A percentile compares a stretch with the other conserved stretches of the same genome.
Conservation (phyloP, 2,888 invertebrate species). For the Chymomyza fuscimana region DNA sequence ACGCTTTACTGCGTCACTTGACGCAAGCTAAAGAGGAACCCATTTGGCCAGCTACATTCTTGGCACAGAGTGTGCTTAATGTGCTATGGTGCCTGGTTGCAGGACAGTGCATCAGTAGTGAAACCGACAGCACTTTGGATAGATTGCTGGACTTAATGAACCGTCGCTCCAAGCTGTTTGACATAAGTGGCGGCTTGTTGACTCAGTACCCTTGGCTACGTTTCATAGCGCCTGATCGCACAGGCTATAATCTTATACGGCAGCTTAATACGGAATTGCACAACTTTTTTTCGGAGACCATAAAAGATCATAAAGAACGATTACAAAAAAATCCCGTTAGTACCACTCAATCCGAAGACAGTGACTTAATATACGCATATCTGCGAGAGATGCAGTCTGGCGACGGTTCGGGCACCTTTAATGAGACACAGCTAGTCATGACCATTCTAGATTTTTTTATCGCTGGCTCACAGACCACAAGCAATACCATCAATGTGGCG, state of each 20-base stretch:
- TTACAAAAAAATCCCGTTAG: constrained; percentile 74
- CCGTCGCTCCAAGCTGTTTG: constrained; percentile 81
- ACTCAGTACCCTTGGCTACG: constrained; percentile 84
- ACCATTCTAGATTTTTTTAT: constrained; percentile 85
- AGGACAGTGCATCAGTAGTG: constrained; percentile 80
- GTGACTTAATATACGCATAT: constrained; percentile 84
- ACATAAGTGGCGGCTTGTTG: constrained; percentile 83
- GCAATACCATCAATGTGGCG: constrained; percentile 83
- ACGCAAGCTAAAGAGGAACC: constrained; percentile 49
- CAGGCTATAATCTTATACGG: constrained; percentile 83
- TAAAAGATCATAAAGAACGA: constrained; percentile 81
- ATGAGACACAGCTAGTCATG: constrained; percentile 84
- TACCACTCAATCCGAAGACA: constrained; percentile 77
- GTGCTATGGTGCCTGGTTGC: constrained; percentile 84
- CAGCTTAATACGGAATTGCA: constrained; percentile 82
- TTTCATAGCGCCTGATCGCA: constrained; percentile 82
- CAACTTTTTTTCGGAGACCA: constrained; percentile 82
- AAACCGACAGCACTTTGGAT: constrained; percentile 78
- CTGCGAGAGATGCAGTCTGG: constrained; percentile 82
- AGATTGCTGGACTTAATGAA: constrained; percentile 80
- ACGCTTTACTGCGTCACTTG: constrained; percentile 77
- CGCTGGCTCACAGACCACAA: constrained; percentile 85
- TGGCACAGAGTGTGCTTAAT: constrained; percentile 83
- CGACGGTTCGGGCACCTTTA: constrained; percentile 70
- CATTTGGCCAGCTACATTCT: constrained; percentile 77